Evolutionary conservation across 2,888 invertebrate species (phyloP), one percentile per base, ranked within the genome.

Genomic region (Andrena minutula): DNA sequence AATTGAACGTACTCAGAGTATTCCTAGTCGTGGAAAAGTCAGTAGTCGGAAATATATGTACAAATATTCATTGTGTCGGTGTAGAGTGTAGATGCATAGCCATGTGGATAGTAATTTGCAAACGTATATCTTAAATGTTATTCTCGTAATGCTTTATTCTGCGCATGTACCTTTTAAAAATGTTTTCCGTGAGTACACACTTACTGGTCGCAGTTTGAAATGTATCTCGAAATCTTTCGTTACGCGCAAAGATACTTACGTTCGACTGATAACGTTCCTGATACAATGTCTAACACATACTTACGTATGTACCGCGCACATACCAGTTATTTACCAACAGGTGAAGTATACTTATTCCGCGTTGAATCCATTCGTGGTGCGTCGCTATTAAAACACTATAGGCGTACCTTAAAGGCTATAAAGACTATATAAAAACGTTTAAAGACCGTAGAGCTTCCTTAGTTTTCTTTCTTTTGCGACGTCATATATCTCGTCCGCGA

Each of bases 381-480:
- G 3, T 28, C 10, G 41, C 23, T 8, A 60, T 28, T 49, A 23
- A 63, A 23, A 20, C 10, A 61, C 41, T 26, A 5, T 41, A 41
- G 41, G 41, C 16, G 5, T 41, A 12, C 41, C 41, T 41, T 41
- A 41, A 41, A 41, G 16, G 41, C 16, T 41, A 41, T 41, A 41
- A 41, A 41, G 41, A 41, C 41, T 41, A 41, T 41, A 41, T 32
- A 32, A 61, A 61, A 20, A 16, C 26, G n/a, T 32, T 1, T 28
- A 28, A 12, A 49, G 10, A 23, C 56, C 1, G 51, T 30, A 51
- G 12, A 7, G 3, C 26, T 26, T 41, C 8, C 23, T 51, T 26
- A 60, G n/a, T 30, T 81, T 49, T 56, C n/a, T 26, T 47, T 72
- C 7, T 65, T 73, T 20, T 51, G 61, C 0, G 63, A 53, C 2